Base-by-base conservation (phyloP, 2,888 invertebrate genomes). In the Rhagophthalmus giganteus region DNA sequence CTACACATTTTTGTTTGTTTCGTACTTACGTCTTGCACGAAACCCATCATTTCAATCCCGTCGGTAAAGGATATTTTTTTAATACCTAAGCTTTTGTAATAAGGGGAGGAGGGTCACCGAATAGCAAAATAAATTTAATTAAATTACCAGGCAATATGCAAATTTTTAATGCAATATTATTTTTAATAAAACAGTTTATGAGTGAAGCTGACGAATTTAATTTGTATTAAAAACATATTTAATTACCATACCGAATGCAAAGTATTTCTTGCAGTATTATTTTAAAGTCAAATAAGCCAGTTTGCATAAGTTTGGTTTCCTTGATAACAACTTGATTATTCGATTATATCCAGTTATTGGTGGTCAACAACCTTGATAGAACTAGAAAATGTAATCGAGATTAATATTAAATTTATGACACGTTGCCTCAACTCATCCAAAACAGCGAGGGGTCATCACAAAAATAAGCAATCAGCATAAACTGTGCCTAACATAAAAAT, bases 341-440 rank as follows among this genome's bases (percentile, higher is more conserved):
- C 24, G 12, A 35, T 35, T 35, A 37, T 26, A 26, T 8, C 12
- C 37, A 37, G 37, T 37, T 37, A 37, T 37, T 26, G 25, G 26
- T 37, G 37, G 37, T 37, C 37, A 37, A 37, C n/a, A 37, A 37
- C 37, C 37, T 37, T 37, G 37, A 12, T 14, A 26, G 10, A 26
- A 37, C 37, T 37, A 12, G 37, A 37, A 26, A 37, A 25, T 9
- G 26, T 37, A 26, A 37, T 25, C 37, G 26, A 26, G 37, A 37
- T 37, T 37, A 37, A 26, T 13, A 37, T 8, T 13, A 34, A 24
- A 2, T 20, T 20, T 20, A 20, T 34, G 24, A 12, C 24, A 34
- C 24, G 24, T 24, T 34, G 9, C 12, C 11, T 24, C 24, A 11
- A 34, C 34, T 34, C 24, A 34, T 34, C 34, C 6, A 11, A 11